Conservation (phyloP, 2,888 invertebrate species). For the Napeogenes inachia region DNA sequence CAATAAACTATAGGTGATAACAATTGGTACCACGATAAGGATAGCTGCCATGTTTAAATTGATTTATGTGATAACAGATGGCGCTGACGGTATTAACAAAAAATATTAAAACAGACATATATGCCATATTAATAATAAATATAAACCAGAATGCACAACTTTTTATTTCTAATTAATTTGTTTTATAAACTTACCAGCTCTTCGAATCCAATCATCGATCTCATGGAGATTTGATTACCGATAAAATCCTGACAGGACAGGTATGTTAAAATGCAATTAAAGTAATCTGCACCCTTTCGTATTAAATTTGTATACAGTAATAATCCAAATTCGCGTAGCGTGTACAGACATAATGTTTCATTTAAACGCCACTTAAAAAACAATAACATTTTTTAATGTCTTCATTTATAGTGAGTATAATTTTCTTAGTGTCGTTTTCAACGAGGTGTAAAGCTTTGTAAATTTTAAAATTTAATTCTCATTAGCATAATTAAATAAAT, state of each 20-base stretch:
- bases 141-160: too few relatives aligned
- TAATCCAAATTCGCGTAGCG: slow-evolving; percentile 34
- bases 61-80: slow-evolving; percentile 39
- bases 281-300: slow-evolving; percentile 59
- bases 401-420: slow-evolving; percentile 10
- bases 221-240: slow-evolving; percentile 48
- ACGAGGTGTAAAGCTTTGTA: slow-evolving; percentile 6
- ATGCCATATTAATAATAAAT: too few relatives aligned
- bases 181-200: not conserved
- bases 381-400: slow-evolving; percentile 19
- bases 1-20: slow-evolving; percentile 30
- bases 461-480: not conserved
- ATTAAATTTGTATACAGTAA: slow-evolving; percentile 38
- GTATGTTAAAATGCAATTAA: slow-evolving; percentile 57
- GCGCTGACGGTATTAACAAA: slow-evolving; percentile 33
- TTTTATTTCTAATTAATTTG: too few relatives aligned
- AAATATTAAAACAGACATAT: not conserved
- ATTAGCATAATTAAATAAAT: too few relatives aligned
- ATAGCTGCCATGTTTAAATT: slow-evolving; percentile 12
- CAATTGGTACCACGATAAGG: slow-evolving; percentile 25
- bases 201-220: slow-evolving; percentile 2
- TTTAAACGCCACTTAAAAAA: slow-evolving; percentile 21
- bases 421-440: slow-evolving; percentile 6
- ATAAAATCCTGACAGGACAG: slow-evolving; percentile 53
- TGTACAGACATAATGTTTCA: slow-evolving; percentile 29